phyloP scores from a whole-genome alignment of 2,797 vertebrate species.

The Molossus alvarezi region DNA sequence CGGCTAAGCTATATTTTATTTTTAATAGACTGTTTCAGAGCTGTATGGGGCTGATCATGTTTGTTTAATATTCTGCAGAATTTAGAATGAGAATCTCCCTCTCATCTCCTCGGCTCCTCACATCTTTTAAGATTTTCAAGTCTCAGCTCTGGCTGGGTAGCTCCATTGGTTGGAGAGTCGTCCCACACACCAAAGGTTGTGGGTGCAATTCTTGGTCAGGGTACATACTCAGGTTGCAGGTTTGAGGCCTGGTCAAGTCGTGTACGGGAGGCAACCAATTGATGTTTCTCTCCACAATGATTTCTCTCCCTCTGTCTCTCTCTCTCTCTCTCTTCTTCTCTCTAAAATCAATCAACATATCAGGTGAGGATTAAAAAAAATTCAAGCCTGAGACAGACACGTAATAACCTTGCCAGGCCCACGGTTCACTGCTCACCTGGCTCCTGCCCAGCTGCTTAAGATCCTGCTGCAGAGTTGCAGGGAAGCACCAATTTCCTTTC shows the following conservation, averaged over 20 bases:
- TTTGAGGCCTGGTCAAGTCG: not conserved
- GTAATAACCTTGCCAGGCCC: not conserved
- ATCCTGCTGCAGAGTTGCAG: conserved; percentile 28
- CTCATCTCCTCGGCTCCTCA: not conserved
- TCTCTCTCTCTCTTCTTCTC: not conserved
- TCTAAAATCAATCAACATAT: not conserved
- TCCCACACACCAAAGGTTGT: not conserved
- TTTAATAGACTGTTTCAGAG: conserved; percentile 23
- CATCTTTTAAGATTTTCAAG: not conserved
- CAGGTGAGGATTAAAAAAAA: not conserved
- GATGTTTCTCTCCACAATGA: not conserved
- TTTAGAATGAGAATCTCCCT: conserved; percentile 13
- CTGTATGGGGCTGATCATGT: not conserved
- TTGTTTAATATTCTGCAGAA: conserved; percentile 63
- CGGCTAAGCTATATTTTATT: not conserved
- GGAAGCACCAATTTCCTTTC: not conserved
- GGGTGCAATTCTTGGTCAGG: not conserved
- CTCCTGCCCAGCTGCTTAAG: conserved; percentile 23
- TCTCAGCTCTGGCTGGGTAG: not conserved
- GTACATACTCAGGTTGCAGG: not conserved
- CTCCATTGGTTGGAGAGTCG: not conserved
- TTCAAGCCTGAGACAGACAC: not conserved
- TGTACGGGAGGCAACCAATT: not conserved
- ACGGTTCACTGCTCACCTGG: not conserved
- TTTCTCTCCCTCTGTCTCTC: too few relatives aligned